Base-by-base conservation (phyloP, 2,888 invertebrate species). In the Phanerotoma sp. region DNA sequence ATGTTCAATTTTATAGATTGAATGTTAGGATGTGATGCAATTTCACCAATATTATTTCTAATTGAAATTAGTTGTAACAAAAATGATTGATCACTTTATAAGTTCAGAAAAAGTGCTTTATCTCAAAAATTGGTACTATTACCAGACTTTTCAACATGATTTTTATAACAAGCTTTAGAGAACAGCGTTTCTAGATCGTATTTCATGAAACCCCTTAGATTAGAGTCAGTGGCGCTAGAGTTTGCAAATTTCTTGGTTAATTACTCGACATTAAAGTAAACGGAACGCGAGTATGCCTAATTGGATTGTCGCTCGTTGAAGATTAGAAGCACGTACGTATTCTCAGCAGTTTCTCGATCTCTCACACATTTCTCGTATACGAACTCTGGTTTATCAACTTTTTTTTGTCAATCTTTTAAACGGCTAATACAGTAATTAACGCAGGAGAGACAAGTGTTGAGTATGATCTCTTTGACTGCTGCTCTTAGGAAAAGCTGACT, bases 201-300 rank as follows among this genome's bases (percentile, higher is more conserved):
- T n/a, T n/a, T n/a, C n/a, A n/a, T n/a, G n/a, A n/a, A n/a, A n/a
- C n/a, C n/a, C n/a, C n/a, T n/a, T n/a, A n/a, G n/a, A n/a, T n/a
- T n/a, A n/a, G n/a, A n/a, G n/a, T 35, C 28, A 44, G 45, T 30
- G 28, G 32, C 28, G 56, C 51, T 41, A 45, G 44, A 51, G 50
- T 47, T 60, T 60, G 60, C 60, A 57, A 60, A 63, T 63, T 62
- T 61, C 54, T 54, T 44, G 54, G 55, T 63, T 62, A 60, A 61
- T 65, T 62, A 58, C 54, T 35, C 56, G 59, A 60, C 61, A 57
- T 61, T 64, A 61, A 63, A 59, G 58, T 57, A 61, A 62, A 62
- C 60, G 58, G 47, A 57, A 64, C 28, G 59, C 57, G 55, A 47
- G 52, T 56, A 53, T 54, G 52, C 57, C 58, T 64, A 64, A 63